Conservation (phyloP, 37 sponge, comb jelly and placozoan genomes). For the Eunapius fragilis region DNA sequence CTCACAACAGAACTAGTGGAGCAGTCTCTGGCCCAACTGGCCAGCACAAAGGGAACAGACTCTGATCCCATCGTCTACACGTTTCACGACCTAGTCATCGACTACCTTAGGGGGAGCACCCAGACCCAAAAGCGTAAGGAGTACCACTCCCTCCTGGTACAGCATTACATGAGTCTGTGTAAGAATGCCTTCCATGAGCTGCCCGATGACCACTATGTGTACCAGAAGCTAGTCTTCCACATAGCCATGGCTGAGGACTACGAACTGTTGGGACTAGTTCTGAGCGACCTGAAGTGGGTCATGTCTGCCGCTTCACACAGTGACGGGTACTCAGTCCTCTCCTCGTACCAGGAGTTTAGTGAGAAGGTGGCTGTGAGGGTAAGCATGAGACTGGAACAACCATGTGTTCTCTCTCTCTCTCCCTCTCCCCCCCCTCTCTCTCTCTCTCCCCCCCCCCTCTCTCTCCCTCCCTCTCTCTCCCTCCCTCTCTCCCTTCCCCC, state of each 20-base stretch:
- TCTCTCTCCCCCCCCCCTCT: background rate
- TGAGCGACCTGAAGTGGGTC: slow-evolving; percentile 47
- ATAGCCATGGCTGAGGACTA: slow-evolving; percentile 20
- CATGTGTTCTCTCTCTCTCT: background rate
- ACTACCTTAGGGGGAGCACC: slow-evolving; percentile 41
- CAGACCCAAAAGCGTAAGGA: slow-evolving; percentile 12
- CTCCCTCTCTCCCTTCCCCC: too few species aligned
- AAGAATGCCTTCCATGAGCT: slow-evolving; percentile 24
- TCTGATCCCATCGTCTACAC: slow-evolving; percentile 9
- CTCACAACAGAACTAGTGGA: background rate
- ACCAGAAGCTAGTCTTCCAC: slow-evolving; percentile 41
- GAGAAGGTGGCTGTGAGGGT: slow-evolving; percentile 7
- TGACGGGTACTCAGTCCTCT: slow-evolving; percentile 25
- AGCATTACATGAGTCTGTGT: slow-evolving; percentile 34
- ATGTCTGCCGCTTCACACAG: slow-evolving; percentile 12
- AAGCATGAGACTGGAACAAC: too few species aligned
- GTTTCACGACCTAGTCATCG: slow-evolving; percentile 58
- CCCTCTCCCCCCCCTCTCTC: background rate
- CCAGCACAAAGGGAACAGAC: background rate
- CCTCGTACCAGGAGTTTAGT: slow-evolving; percentile 34
- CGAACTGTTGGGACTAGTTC: slow-evolving; percentile 45
- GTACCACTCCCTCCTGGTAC: slow-evolving; percentile 32
- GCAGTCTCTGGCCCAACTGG: background rate
- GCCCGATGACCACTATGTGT: slow-evolving; percentile 48
- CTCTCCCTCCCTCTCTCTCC: too few species aligned